Evolutionary conservation across 1,140 invertebrate genomes (phyloP).

Genomic region (Ceratoteleas bidentatus): DNA sequence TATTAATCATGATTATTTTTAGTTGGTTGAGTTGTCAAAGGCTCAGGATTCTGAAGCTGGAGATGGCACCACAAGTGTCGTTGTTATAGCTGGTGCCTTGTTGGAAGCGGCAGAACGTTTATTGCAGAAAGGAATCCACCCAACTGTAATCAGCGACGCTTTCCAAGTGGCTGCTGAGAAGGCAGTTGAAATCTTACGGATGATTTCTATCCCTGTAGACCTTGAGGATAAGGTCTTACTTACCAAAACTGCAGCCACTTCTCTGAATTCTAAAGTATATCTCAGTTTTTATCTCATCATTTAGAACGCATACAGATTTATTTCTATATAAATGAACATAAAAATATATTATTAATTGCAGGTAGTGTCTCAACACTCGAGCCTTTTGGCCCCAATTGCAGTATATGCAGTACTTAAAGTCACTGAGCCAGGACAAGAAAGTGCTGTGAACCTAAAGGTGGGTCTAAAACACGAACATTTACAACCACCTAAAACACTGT

Average conservation of each 20-base stretch:
- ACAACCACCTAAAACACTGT: not conserved
- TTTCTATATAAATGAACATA: no score
- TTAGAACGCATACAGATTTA: not conserved
- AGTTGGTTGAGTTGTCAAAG: constrained; percentile 98
- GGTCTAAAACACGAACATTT: no score
- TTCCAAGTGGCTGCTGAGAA: constrained; percentile 95
- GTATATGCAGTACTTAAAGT: constrained; percentile 98
- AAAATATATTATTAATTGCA: constrained; percentile 66
- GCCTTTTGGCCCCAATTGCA: constrained; percentile 96
- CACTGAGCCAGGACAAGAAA: constrained; percentile 83
- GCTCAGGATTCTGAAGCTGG: constrained; percentile 99
- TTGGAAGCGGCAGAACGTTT: constrained; percentile 97
- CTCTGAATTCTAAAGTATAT: constrained; percentile 96
- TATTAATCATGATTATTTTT: constrained; percentile 65
- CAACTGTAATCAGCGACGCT: constrained; percentile 94
- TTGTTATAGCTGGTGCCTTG: constrained; percentile 96
- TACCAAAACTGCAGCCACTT: constrained; percentile 97
- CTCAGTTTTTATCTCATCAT: not conserved
- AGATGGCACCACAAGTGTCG: constrained; percentile 99
- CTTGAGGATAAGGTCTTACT: constrained; percentile 93
- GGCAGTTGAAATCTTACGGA: constrained; percentile 92
- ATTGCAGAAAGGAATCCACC: constrained; percentile 97
- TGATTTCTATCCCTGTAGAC: constrained; percentile 94
- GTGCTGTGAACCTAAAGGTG: constrained; percentile 84
- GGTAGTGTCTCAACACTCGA: constrained; percentile 98